Conservation (phyloP, 2,888 invertebrate genomes). For the Notodonta ziczac region DNA sequence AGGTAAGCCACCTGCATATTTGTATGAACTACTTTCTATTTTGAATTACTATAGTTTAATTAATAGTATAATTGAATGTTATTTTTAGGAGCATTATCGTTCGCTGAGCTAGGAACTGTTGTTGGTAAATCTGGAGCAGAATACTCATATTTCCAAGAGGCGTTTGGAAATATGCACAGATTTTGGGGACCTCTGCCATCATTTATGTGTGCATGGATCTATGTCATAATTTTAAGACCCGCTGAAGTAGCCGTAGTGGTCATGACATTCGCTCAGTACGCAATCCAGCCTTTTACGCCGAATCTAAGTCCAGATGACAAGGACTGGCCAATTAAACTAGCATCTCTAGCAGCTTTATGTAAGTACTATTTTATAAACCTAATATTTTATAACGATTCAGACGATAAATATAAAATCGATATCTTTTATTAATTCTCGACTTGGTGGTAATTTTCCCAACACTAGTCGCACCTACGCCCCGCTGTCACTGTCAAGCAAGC, state of each 20-base stretch:
- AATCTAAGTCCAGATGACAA: conserved; percentile 72
- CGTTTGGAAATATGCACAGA: conserved; percentile 87
- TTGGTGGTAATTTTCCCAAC: background rate
- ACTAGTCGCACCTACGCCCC: background rate
- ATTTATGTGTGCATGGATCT: conserved; percentile 91
- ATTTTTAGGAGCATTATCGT: conserved; percentile 89
- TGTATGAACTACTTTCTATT: background rate
- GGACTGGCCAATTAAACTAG: conserved; percentile 84
- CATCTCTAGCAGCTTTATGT: conserved; percentile 87
- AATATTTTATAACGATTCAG: background rate
- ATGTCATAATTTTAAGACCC: conserved; percentile 89
- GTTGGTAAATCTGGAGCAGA: conserved; percentile 92
- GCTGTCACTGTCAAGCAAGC: background rate
- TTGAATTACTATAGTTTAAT: background rate
- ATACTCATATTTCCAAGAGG: conserved; percentile 91
- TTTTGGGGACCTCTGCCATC: conserved; percentile 90
- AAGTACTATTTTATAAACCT: conserved; percentile 49
- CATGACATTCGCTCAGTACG: conserved; percentile 91
- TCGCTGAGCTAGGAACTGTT: conserved; percentile 92
- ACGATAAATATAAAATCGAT: background rate
- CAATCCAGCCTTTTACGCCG: conserved; percentile 86
- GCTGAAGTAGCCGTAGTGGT: conserved; percentile 91
- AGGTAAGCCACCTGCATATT: conserved; percentile 61
- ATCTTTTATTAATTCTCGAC: background rate
- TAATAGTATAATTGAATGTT: background rate